Conservation (phyloP, 2,797 vertebrate species). For the Schizothorax lantsangensis region DNA sequence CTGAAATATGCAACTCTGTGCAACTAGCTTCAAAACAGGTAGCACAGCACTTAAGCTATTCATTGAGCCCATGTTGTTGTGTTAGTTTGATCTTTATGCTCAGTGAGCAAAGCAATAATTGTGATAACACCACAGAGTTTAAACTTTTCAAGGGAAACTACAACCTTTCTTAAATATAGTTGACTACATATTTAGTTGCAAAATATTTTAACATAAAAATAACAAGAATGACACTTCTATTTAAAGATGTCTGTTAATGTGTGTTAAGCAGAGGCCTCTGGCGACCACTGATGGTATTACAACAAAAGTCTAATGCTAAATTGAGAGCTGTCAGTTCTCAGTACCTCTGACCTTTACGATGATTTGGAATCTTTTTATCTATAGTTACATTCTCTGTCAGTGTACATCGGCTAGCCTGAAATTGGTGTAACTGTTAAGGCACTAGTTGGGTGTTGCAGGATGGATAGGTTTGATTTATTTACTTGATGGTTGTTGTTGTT, state of each 20-base stretch:
- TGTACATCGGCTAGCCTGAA: neutral
- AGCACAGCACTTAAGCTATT: neutral
- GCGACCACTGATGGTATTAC: neutral
- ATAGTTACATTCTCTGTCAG: neutral
- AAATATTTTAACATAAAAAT: neutral
- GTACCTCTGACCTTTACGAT: neutral
- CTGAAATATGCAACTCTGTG: neutral
- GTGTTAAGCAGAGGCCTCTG: constrained; percentile 20
- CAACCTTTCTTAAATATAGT: neutral
- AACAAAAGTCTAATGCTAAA: neutral
- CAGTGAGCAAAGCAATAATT: neutral
- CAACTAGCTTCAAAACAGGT: neutral
- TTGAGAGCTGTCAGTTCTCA: neutral
- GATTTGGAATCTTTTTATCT: neutral
- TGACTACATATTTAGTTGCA: neutral
- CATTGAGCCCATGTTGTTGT: neutral
- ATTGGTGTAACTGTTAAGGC: neutral
- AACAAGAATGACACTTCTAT: neutral
- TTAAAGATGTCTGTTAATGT: neutral
- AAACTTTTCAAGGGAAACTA: neutral
- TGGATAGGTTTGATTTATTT: neutral
- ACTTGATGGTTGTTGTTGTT: neutral
- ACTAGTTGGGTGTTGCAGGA: neutral
- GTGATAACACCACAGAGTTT: neutral
- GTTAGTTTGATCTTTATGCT: neutral